A percentile compares a stretch with the other conserved stretches of the same genome.
Evolutionary conservation across 2,888 invertebrate genomes (phyloP).

Genomic region (Synanthedon andrenaeformis): DNA sequence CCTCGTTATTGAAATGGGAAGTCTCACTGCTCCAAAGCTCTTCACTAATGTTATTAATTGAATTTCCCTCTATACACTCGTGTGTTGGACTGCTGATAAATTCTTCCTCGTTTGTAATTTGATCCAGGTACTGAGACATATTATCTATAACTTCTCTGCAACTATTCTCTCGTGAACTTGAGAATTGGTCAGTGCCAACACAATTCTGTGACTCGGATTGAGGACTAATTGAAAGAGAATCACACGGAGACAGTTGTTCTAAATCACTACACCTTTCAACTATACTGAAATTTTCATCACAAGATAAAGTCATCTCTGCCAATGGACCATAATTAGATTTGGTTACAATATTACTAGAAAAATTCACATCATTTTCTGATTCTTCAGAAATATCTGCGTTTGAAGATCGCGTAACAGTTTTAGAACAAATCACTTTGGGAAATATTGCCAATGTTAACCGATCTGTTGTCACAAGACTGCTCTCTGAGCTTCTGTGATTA

Average conservation of each 20-base stretch:
- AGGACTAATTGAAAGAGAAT: not conserved
- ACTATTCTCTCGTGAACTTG: too few relatives aligned
- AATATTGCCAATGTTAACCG: conserved; percentile 44
- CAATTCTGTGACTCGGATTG: not conserved
- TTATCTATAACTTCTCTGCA: too few relatives aligned
- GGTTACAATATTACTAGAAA: not conserved
- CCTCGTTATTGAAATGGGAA: too few relatives aligned
- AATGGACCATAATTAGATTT: not conserved
- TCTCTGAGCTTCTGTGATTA: conserved; percentile 9
- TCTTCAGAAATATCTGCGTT: not conserved
- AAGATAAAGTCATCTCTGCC: not conserved
- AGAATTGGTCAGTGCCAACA: not conserved
- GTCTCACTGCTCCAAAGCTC: too few relatives aligned
- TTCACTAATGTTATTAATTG: too few relatives aligned
- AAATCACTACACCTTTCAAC: not conserved
- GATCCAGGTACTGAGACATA: too few relatives aligned
- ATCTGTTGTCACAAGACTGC: conserved; percentile 30
- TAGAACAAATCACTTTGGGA: conserved; percentile 43
- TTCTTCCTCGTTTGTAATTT: conserved; percentile 7
- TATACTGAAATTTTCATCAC: not conserved
- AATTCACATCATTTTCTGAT: not conserved
- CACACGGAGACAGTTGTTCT: not conserved
- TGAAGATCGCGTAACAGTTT: conserved; percentile 43
- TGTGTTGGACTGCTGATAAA: too few relatives aligned
- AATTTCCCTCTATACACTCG: too few relatives aligned